Evolutionary conservation across 2,797 vertebrate genomes (phyloP), one percentile per base, ranked within the genome.

Genomic region (Halcyon badia): DNA sequence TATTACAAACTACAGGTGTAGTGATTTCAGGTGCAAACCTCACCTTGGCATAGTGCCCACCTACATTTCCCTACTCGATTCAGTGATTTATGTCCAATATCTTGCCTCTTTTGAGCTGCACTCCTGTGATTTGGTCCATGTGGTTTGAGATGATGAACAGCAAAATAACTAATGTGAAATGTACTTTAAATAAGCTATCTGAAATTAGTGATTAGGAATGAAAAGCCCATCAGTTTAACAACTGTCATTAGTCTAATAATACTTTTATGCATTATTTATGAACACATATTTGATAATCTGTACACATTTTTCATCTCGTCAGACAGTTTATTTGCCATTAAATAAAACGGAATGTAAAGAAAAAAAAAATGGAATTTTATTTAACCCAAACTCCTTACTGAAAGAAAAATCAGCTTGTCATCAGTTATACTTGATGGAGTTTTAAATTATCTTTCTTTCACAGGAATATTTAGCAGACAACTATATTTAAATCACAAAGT

Each of bases 371-470:
- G 15, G 33, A 65, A 87, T 76, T 82, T 66, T 56, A 85, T 88
- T 95, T 95, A 90, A 86, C 42, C 24, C 62, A 90, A 94, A 88
- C 54, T 78, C 68, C 35, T 66, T 61, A 33, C 20, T 89, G 35
- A 72, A 79, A 79, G 66, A 89, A 86, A 91, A 89, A 69, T 62
- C 49, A 76, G 39, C 60, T 83, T 91, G n/a, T 62, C 84, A 83
- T 70, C 64, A 87, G 69, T 89, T 86, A 49, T 62, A 83, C 51
- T 87, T 79, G 79, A 75, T 79, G 46, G 51, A 83, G 58, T 57
- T 90, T 76, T 82, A 84, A 69, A 82, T 88, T 78, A 54, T 61
- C 35, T 90, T 71, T 51, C 42, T 73, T 89, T 90, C 60, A 30
- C 15, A 51, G 57, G 66, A 87, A 71, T 69, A 44, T 65, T 89